These are phyloP conservation scores for Eupeodes luniger DNA, from an alignment of 2,888 invertebrate species.

Conservation along the genomic window DNA sequence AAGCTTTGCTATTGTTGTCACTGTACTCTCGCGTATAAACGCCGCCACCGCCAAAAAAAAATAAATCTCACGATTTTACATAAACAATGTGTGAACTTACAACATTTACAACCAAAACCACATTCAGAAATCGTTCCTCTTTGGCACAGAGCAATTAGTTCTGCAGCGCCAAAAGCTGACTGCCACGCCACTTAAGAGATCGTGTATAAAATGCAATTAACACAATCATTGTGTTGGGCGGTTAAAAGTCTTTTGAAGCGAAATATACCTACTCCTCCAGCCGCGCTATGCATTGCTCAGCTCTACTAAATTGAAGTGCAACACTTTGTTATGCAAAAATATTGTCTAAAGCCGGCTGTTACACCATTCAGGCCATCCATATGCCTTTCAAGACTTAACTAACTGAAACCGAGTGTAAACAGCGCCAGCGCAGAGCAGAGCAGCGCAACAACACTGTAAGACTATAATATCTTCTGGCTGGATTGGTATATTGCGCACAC, in stretches of 20 bases:
- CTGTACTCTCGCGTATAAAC: not conserved
- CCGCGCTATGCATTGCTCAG: not conserved
- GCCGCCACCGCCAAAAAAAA: not conserved
- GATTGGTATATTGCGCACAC: conserved; percentile 3
- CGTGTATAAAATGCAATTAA: conserved; percentile 39
- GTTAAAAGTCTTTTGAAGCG: conserved; percentile 37
- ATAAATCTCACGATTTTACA: conserved; percentile 28
- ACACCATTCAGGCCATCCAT: conserved; percentile 7
- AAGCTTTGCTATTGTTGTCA: conserved; percentile 24
- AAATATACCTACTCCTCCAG: not conserved
- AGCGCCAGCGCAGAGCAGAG: not conserved
- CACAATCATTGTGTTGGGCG: conserved; percentile 40
- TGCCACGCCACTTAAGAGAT: conserved; percentile 6
- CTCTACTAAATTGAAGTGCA: conserved; percentile 8
- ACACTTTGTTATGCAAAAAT: conserved; percentile 32
- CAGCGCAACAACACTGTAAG: too few relatives aligned
- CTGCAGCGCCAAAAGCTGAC: not conserved
- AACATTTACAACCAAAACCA: not conserved
- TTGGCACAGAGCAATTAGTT: conserved; percentile 3
- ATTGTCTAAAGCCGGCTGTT: conserved; percentile 36
- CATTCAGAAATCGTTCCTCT: not conserved
- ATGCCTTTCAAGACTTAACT: not conserved
- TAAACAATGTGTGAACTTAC: conserved; percentile 51
- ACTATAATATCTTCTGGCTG: not conserved
- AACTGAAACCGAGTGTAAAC: not conserved